Conservation (phyloP, 2,113 vertebrate genomes). For the Platanista minor region DNA sequence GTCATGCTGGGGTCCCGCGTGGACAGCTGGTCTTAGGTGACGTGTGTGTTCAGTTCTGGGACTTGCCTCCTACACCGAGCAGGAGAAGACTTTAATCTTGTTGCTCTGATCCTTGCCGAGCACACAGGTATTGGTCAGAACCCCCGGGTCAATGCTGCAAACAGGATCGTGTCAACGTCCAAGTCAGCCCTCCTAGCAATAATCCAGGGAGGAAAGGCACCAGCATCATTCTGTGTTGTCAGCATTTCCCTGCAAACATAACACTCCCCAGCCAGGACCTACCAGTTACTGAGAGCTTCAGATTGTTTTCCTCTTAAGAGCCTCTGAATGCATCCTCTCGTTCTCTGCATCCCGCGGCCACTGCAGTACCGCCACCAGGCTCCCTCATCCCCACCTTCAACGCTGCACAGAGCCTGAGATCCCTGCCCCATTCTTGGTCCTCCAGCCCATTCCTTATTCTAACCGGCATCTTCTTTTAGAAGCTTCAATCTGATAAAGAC, state of each 20-base stretch:
- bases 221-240: rapidly evolving
- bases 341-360: rapidly evolving
- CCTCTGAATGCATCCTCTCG: rapidly evolving
- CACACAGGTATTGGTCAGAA: rapidly evolving
- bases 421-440: rapidly evolving
- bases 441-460: background rate
- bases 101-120: too few relatives aligned
- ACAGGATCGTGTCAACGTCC: rapidly evolving
- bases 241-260: background rate
- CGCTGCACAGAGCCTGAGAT: rapidly evolving
- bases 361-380: rapidly evolving
- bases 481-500: rapidly evolving
- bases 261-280: background rate
- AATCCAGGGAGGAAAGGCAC: background rate
- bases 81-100: background rate
- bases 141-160: background rate
- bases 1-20: rapidly evolving
- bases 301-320: background rate
- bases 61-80: rapidly evolving
- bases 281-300: rapidly evolving
- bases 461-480: background rate
- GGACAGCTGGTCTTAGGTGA: rapidly evolving
- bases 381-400: rapidly evolving
- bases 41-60: rapidly evolving
- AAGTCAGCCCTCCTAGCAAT: too few relatives aligned